Evolutionary conservation across 2,888 invertebrate species (phyloP).

Genomic region (Epinotia nisella): DNA sequence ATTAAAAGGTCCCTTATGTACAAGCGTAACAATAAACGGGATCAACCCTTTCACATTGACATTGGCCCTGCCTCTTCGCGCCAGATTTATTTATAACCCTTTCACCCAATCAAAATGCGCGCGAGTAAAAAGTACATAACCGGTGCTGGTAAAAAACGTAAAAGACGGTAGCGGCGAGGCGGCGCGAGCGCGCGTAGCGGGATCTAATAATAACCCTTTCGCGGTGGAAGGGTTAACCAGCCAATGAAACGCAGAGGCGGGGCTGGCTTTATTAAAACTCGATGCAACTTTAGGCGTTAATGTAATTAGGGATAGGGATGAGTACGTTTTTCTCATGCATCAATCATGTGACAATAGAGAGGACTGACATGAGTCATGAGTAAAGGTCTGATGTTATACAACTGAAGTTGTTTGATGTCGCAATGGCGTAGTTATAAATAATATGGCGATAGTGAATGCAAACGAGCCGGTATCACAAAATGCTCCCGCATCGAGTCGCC

Average conservation of each 20-base stretch:
- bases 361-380: constrained; percentile 17
- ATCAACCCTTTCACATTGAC: constrained; percentile 72
- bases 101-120: constrained; percentile 72
- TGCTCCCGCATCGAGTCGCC: constrained; percentile 72
- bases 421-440: constrained; percentile 30
- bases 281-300: constrained; percentile 7
- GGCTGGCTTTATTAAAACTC: constrained; percentile 57
- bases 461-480: constrained; percentile 58
- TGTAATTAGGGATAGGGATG: constrained; percentile 19
- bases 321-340: constrained; percentile 21
- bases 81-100: constrained; percentile 80
- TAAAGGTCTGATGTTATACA: constrained; percentile 6
- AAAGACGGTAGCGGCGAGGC: constrained; percentile 70
- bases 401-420: constrained; percentile 15
- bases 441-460: constrained; percentile 36
- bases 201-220: constrained; percentile 82
- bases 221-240: constrained; percentile 71
- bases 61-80: constrained; percentile 51
- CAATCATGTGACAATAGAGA: constrained; percentile 18
- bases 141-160: constrained; percentile 71
- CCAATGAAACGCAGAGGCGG: constrained; percentile 78
- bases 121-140: constrained; percentile 71
- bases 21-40: constrained; percentile 57
- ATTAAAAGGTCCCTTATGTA: constrained; percentile 56
- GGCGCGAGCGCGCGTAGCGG: constrained; percentile 70